phyloP scores from a whole-genome alignment of 1,140 invertebrate genomes.

The Mya arenaria region DNA sequence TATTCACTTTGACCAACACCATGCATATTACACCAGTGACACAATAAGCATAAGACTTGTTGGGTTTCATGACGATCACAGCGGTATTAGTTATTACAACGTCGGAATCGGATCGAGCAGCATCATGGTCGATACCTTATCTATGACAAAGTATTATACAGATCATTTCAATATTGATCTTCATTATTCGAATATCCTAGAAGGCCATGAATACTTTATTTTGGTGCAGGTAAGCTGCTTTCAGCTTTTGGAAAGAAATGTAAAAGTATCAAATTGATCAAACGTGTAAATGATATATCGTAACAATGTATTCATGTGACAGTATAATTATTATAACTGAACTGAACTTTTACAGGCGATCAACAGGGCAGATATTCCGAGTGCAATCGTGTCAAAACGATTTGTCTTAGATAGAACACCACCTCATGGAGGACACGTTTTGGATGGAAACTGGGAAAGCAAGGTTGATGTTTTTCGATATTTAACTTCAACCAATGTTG shows the following conservation, averaged over 20 bases:
- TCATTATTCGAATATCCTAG: background rate
- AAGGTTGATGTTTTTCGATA: too few relatives aligned
- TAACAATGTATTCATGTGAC: too few relatives aligned
- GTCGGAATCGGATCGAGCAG: slow-evolving; percentile 19
- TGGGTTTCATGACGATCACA: slow-evolving; percentile 5
- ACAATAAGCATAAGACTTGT: background rate
- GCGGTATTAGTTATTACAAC: slow-evolving; percentile 19
- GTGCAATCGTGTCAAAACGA: background rate
- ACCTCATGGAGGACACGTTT: slow-evolving; percentile 25
- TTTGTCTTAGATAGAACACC: slow-evolving; percentile 30
- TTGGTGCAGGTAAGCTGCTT: slow-evolving; percentile 9
- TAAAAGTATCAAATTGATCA: too few relatives aligned
- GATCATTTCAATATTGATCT: background rate
- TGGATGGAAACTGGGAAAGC: background rate
- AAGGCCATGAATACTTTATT: slow-evolving; percentile 14
- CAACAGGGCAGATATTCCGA: slow-evolving; percentile 17
- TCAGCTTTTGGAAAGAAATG: too few relatives aligned
- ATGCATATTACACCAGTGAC: background rate
- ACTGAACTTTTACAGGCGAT: slow-evolving; percentile 12
- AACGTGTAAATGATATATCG: too few relatives aligned
- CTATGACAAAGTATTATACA: background rate
- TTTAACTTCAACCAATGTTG: too few relatives aligned
- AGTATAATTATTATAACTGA: too few relatives aligned
- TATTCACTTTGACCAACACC: slow-evolving; percentile 9
- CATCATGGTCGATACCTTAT: background rate